These are phyloP conservation scores for Ptychobarbus kaznakovi DNA, from an alignment of 2,797 vertebrate species.

Conservation along the genomic window DNA sequence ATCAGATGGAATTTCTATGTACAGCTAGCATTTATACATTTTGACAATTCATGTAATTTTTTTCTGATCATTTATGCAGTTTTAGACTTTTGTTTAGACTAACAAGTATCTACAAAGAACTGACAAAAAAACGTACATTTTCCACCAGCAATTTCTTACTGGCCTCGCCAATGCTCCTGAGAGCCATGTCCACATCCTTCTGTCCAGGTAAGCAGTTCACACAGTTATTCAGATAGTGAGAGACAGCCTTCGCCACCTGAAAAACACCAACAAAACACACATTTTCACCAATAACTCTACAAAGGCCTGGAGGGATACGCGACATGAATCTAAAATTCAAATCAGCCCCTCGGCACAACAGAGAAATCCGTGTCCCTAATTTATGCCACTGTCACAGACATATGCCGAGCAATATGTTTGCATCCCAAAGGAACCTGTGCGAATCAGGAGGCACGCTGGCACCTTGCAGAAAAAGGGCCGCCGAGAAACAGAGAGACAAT, in stretches of 20 bases:
- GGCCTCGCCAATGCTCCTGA: constrained; percentile 96
- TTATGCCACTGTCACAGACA: constrained; percentile 76
- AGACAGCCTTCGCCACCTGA: constrained; percentile 97
- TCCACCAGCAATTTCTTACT: constrained; percentile 98
- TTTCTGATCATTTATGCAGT: background rate
- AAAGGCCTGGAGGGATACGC: constrained; percentile 57
- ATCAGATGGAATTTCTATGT: background rate
- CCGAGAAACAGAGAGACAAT: constrained; percentile 59
- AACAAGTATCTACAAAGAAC: background rate
- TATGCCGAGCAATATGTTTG: constrained; percentile 75
- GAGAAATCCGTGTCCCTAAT: constrained; percentile 73
- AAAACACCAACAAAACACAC: constrained; percentile 44
- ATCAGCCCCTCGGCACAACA: constrained; percentile 67
- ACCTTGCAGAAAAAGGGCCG: constrained; percentile 64
- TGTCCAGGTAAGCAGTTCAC: constrained; percentile 98
- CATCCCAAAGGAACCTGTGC: constrained; percentile 66
- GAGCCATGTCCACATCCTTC: constrained; percentile 97
- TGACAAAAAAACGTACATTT: constrained; percentile 78
- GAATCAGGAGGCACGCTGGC: constrained; percentile 68
- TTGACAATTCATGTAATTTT: background rate
- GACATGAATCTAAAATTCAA: constrained; percentile 69
- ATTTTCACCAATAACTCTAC: constrained; percentile 59
- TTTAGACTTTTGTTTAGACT: background rate
- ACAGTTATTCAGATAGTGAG: constrained; percentile 97
- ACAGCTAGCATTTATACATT: background rate